Evolutionary conservation across 2,113 vertebrate species (phyloP), one percentile per base, ranked within the genome.

Genomic region (Scophthalmus maximus): DNA sequence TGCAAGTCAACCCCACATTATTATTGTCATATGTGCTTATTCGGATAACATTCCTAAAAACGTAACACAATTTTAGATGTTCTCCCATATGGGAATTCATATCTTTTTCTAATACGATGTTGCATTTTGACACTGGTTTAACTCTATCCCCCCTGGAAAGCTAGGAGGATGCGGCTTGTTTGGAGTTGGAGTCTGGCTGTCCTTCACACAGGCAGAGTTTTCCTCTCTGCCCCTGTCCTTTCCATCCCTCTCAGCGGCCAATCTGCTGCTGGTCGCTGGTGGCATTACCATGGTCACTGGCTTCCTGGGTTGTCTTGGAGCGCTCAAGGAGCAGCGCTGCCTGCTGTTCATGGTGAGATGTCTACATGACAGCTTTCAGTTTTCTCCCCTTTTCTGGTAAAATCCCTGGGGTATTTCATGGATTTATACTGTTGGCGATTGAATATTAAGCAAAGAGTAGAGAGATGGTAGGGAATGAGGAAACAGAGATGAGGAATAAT

Each of bases 291-390:
- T 96, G 95, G 90, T 95, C 8, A 94, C 94, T 0, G 95, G 95
- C 17, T 96, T 96, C 79, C 89, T 96, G n/a, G 95, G 95, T 15
- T 96, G 95, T 77, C 91, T 96, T 3, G 95, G 95, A 6, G 94
- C 94, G 0, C 89, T 94, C 10, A 96, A 95, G 34, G 95, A 96
- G 87, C 94, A 95, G 74, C 93, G 94, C 27, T 96, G 94, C 75
- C 89, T 96, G 11, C 68, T 96, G 64, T 89, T 93, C 78, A 95
- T 88, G 77, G 95, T 95, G 83, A 93, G 92, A 58, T 2, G 26
- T 17, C 53, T 23, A 50, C 27, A 25, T 34, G 8, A n/a, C 18
- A 42, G 4, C 6, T 20, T 20, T 8, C 1, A 7, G 11, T 27
- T 23, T 25, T 18, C 14, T 1, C n/a, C n/a, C n/a, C n/a, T n/a